Percentiles rank a stretch among this genome's conserved stretches.
These are phyloP conservation scores for Harmothoe impar DNA, from an alignment of 2,888 invertebrate genomes.

Conservation along the genomic window DNA sequence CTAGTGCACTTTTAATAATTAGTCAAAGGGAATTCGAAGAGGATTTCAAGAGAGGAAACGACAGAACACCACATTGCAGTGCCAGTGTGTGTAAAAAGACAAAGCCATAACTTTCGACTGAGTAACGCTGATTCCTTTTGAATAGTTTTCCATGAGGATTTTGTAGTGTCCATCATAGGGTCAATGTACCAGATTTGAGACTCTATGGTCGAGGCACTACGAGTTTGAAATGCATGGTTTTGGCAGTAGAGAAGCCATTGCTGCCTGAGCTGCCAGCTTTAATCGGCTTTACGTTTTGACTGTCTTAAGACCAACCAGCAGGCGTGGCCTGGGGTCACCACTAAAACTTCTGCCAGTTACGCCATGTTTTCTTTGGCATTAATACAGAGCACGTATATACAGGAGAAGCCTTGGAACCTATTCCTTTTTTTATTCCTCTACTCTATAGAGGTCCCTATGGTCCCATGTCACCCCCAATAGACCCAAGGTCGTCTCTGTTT, in stretches of 20 bases:
- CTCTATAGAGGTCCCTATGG: background rate
- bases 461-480: background rate
- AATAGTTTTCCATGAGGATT: no score
- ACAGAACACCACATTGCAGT: no score
- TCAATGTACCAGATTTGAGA: no score
- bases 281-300: conserved; percentile 34
- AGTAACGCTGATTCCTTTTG: no score
- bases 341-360: background rate
- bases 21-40: no score
- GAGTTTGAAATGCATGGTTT: no score
- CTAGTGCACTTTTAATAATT: no score
- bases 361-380: conserved; percentile 28
- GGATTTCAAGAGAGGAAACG: no score
- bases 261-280: background rate
- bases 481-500: background rate
- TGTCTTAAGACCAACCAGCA: background rate
- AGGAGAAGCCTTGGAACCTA: background rate
- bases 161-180: no score
- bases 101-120: no score
- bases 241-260: background rate
- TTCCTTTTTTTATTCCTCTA: background rate
- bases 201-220: no score
- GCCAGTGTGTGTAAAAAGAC: no score
- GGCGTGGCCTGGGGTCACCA: background rate
- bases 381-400: background rate